Base-by-base conservation (phyloP, 2,113 vertebrate genomes). In the Mirza zaza region DNA sequence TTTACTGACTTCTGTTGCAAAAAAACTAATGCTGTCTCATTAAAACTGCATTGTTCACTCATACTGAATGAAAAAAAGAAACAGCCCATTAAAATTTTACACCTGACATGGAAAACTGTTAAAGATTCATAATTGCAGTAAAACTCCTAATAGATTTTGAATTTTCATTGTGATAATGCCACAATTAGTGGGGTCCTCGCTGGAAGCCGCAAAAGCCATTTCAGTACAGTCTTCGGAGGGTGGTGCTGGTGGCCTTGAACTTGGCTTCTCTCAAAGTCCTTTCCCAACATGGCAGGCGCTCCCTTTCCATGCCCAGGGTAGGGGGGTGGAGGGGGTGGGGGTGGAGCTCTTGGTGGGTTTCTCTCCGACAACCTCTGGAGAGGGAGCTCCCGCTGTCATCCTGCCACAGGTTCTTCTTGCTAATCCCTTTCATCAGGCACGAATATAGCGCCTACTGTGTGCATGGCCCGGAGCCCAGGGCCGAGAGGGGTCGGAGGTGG, bases 51-150 rank as follows among this genome's bases (percentile, higher is more conserved):
- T 90, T 67, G 83, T 85, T 89, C 48, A 34, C 94, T 90, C 94
- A 84, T 92, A 95, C 76, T 61, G 80, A 68, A 79, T n/a, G 52
- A 89, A 63, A 92, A 34, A 55, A 73, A 18, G n/a, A 13, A 27
- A 9, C 82, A 80, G 34, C 70, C 21, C 61, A 95, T 97, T 94
- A 86, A 98, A 98, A 29, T 97, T 97, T 98, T 96, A 97, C 97
- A 83, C 76, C 87, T 45, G 87, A 39, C 92, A 94, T 67, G 36
- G 95, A 97, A 97, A 98, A 90, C 76, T 63, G 97, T 98, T 97
- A 96, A 98, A 98, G 91, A 98, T 98, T 98, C 95, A 96, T 97
- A 96, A 96, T 77, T 98, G 73, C 91, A 97, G 79, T 98, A 97
- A 97, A 96, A 76, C 63, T 91, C 32, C 39, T 80, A 92, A 92